These are phyloP conservation scores for Gonatopus flavifemur DNA, from an alignment of 1,140 invertebrate genomes.

Conservation along the genomic window DNA sequence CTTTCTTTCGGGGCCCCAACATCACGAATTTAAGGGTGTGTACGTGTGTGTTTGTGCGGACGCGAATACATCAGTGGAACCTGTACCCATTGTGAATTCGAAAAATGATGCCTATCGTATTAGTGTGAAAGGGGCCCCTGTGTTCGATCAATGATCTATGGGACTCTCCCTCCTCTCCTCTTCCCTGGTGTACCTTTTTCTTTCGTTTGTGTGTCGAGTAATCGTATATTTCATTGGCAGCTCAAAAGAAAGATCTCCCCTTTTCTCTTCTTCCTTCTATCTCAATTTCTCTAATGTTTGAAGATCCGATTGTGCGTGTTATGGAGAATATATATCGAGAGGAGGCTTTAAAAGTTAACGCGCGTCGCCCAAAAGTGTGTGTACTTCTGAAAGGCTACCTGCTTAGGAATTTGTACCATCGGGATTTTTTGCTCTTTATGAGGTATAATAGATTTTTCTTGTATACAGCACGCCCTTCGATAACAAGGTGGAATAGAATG, in stretches of 20 bases:
- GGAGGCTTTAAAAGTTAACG: slow-evolving; percentile 11
- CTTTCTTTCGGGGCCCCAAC: slow-evolving; percentile 25
- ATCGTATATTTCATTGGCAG: slow-evolving; percentile 47
- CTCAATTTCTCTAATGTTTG: too few relatives aligned
- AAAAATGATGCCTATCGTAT: slow-evolving; percentile 30
- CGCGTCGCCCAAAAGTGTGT: neutral
- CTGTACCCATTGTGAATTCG: slow-evolving; percentile 33
- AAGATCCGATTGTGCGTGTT: too few relatives aligned
- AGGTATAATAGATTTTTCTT: too few relatives aligned
- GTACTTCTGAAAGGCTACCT: too few relatives aligned
- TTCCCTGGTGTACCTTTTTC: neutral
- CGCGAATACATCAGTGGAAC: slow-evolving; percentile 37
- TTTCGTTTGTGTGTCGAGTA: slow-evolving; percentile 18
- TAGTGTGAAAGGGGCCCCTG: slow-evolving; percentile 24
- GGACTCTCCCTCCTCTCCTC: slow-evolving; percentile 39
- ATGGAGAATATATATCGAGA: too few relatives aligned
- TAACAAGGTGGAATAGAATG: too few relatives aligned
- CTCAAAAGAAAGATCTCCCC: slow-evolving; percentile 20
- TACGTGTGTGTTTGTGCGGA: too few relatives aligned
- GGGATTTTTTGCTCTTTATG: too few relatives aligned
- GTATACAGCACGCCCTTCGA: too few relatives aligned
- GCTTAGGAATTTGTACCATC: too few relatives aligned
- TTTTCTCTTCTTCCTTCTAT: slow-evolving; percentile 18
- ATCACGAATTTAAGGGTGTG: too few relatives aligned
- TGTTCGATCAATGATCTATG: slow-evolving; percentile 45